Evolutionary conservation across 2,888 invertebrate species (phyloP).

Genomic region (Patella caerulea): DNA sequence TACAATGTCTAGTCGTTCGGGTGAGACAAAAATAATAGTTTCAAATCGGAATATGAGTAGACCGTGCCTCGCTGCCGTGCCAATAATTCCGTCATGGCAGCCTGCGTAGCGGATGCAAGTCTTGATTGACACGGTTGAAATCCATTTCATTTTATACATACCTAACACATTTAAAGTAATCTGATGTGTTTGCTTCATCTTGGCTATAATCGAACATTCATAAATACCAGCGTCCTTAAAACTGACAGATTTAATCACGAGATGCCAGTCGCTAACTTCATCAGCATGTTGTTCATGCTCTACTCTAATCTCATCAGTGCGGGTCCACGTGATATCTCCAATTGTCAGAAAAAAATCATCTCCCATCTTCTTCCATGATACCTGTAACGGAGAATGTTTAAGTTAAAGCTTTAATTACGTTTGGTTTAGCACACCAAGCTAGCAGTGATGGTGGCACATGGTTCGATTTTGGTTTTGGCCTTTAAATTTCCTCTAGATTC

Average conservation of each 20-base stretch:
- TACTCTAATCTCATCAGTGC: conserved; percentile 45
- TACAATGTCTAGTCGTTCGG: too few species aligned
- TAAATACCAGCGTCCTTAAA: conserved; percentile 47
- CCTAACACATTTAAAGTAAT: conserved; percentile 1
- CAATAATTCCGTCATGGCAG: too few species aligned
- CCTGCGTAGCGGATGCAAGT: too few species aligned
- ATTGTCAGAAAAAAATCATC: conserved; percentile 52
- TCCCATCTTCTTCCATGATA: conserved; percentile 50
- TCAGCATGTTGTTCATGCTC: conserved; percentile 38
- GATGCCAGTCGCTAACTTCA: conserved; percentile 48
- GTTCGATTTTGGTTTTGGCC: too few species aligned
- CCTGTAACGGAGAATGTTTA: conserved; percentile 32
- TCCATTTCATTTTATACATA: not conserved
- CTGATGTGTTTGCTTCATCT: not conserved
- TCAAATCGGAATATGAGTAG: too few species aligned
- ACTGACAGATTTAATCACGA: conserved; percentile 48
- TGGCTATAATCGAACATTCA: conserved; percentile 52
- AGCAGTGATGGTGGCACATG: too few species aligned
- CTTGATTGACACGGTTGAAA: too few species aligned
- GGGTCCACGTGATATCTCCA: conserved; percentile 51
- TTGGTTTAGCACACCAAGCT: too few species aligned
- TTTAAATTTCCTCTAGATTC: too few species aligned
- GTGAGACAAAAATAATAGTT: too few species aligned
- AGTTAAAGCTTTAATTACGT: too few species aligned
- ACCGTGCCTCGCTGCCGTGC: too few species aligned